Percentiles rank a stretch among this genome's conserved stretches.
Evolutionary conservation across 1,140 invertebrate species (phyloP).

Genomic region (Zaprionus inermis): DNA sequence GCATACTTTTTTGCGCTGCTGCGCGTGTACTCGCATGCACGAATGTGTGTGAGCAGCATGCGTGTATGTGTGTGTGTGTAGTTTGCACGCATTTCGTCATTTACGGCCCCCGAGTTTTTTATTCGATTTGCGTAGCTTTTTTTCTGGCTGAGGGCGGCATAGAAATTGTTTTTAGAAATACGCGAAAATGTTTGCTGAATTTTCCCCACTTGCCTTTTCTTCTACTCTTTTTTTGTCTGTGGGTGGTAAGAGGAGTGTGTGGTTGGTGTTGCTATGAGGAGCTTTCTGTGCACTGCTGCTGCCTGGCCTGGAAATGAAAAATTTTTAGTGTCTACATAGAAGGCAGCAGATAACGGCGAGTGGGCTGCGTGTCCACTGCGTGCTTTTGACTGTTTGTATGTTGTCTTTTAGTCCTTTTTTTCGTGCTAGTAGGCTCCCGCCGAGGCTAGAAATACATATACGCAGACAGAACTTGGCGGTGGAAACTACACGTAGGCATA

Average conservation of each 20-base stretch:
- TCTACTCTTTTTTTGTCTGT: background rate
- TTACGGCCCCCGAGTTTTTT: conserved; percentile 49
- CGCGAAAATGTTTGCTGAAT: conserved; percentile 80
- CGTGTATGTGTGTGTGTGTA: conserved; percentile 54
- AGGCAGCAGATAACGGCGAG: conserved; percentile 59
- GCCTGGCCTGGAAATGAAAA: conserved; percentile 75
- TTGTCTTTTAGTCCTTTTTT: conserved; percentile 44
- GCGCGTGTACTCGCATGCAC: conserved; percentile 7
- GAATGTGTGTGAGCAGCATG: conserved; percentile 16
- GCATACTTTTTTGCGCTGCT: conserved; percentile 46
- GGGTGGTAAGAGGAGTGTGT: background rate
- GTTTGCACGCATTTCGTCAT: conserved; percentile 81
- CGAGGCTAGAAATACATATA: conserved; percentile 41
- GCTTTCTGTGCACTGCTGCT: conserved; percentile 26
- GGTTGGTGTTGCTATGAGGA: background rate
- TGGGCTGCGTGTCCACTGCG: conserved; percentile 39
- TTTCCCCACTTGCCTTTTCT: conserved; percentile 22
- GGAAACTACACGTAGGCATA: conserved; percentile 67
- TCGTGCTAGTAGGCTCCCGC: conserved; percentile 51
- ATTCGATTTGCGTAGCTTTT: background rate
- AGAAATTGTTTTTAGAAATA: conserved; percentile 83
- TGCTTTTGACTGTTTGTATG: conserved; percentile 76
- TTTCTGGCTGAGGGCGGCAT: conserved; percentile 35
- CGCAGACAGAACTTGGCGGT: conserved; percentile 56
- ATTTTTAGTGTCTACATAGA: conserved; percentile 80